phyloP scores from a whole-genome alignment of 2,113 vertebrate species.

The Oncorhynchus nerka region DNA sequence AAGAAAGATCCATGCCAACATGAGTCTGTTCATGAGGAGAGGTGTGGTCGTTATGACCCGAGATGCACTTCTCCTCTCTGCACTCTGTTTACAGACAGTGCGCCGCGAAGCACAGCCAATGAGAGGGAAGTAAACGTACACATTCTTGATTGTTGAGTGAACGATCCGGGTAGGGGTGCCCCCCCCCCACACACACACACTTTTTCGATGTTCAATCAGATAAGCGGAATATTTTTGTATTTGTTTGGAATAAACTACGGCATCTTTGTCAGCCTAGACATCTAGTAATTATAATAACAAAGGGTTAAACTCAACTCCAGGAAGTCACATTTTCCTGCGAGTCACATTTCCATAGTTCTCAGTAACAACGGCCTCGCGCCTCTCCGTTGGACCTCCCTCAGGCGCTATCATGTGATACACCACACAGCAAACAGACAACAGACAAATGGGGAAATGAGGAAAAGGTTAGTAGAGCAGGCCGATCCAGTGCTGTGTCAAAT shows the following conservation, averaged over 20 bases:
- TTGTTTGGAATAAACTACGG: too few species aligned
- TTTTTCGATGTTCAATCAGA: too few species aligned
- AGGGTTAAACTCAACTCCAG: neutral
- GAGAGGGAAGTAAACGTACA: too few species aligned
- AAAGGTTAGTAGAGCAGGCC: constrained; percentile 6
- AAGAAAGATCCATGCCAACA: neutral
- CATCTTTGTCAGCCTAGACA: too few species aligned
- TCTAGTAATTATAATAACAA: neutral
- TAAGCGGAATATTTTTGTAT: too few species aligned
- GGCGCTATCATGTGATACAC: constrained; percentile 1
- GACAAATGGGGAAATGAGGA: constrained; percentile 8
- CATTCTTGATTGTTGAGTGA: too few species aligned
- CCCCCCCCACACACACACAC: too few species aligned
- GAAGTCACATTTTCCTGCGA: neutral
- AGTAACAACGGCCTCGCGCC: neutral
- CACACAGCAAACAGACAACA: constrained; percentile 6
- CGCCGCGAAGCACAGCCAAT: too few species aligned
- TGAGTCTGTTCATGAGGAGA: neutral
- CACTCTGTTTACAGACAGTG: too few species aligned
- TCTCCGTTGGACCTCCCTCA: constrained; percentile 14
- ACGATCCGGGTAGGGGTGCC: too few species aligned
- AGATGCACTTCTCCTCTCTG: neutral
- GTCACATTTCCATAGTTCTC: constrained; percentile 16
- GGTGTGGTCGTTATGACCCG: neutral
- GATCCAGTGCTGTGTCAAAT: constrained; percentile 9